Percentiles rank a stretch among this genome's conserved stretches.
Evolutionary conservation across 2,888 invertebrate species (phyloP).

Genomic region (Caenorhabditis sp.): DNA sequence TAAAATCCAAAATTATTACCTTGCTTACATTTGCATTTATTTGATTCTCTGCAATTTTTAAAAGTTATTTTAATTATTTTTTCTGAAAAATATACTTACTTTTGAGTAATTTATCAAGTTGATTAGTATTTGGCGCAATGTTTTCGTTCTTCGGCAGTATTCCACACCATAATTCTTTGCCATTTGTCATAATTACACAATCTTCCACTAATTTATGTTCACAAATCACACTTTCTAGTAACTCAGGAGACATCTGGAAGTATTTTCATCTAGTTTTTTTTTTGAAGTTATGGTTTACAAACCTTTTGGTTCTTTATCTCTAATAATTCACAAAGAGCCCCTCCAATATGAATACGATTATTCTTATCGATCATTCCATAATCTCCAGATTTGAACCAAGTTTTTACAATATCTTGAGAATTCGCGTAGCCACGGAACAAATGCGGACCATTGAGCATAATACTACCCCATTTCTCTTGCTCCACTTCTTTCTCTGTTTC

Average conservation of each 20-base stretch:
- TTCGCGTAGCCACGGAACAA: conserved; percentile 8
- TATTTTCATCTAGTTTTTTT: neutral
- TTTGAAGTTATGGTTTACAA: too few relatives aligned
- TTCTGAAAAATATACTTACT: conserved; percentile 12
- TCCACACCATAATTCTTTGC: conserved; percentile 31
- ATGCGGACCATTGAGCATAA: conserved; percentile 21
- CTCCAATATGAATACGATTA: conserved; percentile 25
- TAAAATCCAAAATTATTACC: conserved; percentile 36
- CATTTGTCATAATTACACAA: conserved; percentile 23
- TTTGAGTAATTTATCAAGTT: conserved; percentile 31
- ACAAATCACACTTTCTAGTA: conserved; percentile 24
- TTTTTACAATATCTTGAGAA: neutral
- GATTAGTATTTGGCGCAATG: conserved; percentile 17
- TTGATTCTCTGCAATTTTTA: neutral
- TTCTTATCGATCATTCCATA: conserved; percentile 44
- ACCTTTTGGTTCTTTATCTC: conserved; percentile 14
- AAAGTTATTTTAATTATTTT: neutral
- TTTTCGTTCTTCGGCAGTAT: conserved; percentile 27
- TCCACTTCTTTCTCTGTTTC: conserved; percentile 27
- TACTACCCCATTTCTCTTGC: conserved; percentile 29
- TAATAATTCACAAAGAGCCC: conserved; percentile 16
- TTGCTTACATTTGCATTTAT: conserved; percentile 23
- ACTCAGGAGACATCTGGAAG: conserved; percentile 32
- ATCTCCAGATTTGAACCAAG: conserved; percentile 21
- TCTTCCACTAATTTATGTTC: conserved; percentile 34